Conservation (phyloP, 2,113 vertebrate species). For the Rhea pennata region DNA sequence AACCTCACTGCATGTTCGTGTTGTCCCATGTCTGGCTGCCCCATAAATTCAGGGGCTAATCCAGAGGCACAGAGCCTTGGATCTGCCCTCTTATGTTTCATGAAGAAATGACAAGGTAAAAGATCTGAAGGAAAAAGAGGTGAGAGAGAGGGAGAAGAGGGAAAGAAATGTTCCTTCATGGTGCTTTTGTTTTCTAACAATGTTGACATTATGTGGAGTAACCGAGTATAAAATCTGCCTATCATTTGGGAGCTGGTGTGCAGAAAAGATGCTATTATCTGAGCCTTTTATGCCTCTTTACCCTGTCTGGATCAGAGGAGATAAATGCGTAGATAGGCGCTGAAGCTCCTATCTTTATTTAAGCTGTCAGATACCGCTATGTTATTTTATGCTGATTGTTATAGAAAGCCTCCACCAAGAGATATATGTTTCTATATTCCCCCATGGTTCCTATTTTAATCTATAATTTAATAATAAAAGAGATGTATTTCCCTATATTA, state of each 20-base stretch:
- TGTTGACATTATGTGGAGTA: constrained; percentile 69
- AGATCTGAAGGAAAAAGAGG: background rate
- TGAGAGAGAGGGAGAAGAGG: background rate
- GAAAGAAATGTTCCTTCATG: background rate
- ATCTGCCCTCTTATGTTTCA: fast-evolving
- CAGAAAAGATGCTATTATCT: constrained; percentile 55
- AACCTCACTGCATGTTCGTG: background rate
- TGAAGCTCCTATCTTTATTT: constrained; percentile 62
- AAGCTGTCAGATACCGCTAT: constrained; percentile 57
- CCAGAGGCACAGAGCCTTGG: background rate
- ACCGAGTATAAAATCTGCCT: constrained; percentile 67
- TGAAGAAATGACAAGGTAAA: background rate
- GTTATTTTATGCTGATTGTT: constrained; percentile 69
- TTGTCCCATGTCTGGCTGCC: background rate
- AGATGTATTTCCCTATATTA: constrained; percentile 62
- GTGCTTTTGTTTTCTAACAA: constrained; percentile 66
- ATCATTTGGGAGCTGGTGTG: constrained; percentile 51
- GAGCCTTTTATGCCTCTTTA: constrained; percentile 64
- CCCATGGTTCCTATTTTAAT: constrained; percentile 60
- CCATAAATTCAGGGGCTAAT: background rate
- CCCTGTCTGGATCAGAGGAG: constrained; percentile 62
- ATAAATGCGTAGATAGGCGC: constrained; percentile 64
- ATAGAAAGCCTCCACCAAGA: constrained; percentile 59
- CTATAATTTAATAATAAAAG: constrained; percentile 69
- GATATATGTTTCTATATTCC: constrained; percentile 48